A percentile compares a stretch with the other conserved stretches of the same genome.
These are phyloP conservation scores for Antechinus stuartii DNA, from an alignment of 2,113 vertebrate genomes.

Conservation along the genomic window DNA sequence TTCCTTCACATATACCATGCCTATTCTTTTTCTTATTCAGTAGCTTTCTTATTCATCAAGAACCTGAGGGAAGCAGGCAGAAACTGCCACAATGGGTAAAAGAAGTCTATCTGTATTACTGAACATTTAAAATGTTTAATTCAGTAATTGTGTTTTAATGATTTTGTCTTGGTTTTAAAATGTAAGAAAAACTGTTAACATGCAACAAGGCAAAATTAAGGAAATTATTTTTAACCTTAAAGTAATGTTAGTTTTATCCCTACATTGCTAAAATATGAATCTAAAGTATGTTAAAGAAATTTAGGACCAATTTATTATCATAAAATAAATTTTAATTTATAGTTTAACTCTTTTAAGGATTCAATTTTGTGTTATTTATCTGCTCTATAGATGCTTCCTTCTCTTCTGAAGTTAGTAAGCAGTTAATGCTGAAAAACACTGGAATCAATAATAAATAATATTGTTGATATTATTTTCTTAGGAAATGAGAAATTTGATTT, in stretches of 20 bases:
- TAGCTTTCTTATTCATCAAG: background rate
- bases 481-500: background rate
- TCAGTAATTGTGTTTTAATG: background rate
- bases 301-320: background rate
- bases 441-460: background rate
- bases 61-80: background rate
- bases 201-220: background rate
- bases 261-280: background rate
- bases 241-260: background rate
- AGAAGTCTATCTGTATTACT: background rate
- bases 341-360: slow-evolving; percentile 36
- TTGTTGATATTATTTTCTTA: background rate
- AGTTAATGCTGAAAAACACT: background rate
- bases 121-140: background rate
- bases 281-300: background rate
- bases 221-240: background rate
- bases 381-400: slow-evolving; percentile 39
- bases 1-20: background rate
- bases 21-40: background rate
- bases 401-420: background rate
- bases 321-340: background rate
- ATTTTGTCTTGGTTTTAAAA: background rate
- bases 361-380: slow-evolving; percentile 12
- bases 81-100: background rate
- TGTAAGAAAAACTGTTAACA: background rate